Conservation (phyloP, 2,113 vertebrate species). For the Ptilorrhoa leucosticta region DNA sequence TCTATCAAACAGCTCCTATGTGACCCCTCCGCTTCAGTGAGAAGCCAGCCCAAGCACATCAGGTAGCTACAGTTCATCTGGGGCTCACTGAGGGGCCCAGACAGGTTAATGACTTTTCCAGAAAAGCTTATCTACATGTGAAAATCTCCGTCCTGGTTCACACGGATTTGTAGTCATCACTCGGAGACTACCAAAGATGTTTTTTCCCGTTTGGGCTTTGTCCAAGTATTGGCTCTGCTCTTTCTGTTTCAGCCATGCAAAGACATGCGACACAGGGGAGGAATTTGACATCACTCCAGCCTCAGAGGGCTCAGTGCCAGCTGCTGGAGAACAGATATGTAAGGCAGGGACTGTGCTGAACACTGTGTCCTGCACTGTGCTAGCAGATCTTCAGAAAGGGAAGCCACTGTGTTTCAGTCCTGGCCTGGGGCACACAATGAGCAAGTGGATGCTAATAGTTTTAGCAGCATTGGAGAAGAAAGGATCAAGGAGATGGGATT, state of each 20-base stretch:
- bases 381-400: background rate
- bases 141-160: conserved; percentile 42
- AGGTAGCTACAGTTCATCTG: rapidly evolving
- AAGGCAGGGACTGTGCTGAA: background rate
- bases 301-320: conserved; percentile 1
- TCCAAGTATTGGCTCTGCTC: background rate
- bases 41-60: background rate
- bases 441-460: background rate
- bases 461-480: background rate
- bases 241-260: background rate
- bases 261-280: background rate
- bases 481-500: background rate
- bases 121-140: conserved; percentile 47
- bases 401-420: background rate
- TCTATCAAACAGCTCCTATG: background rate
- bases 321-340: background rate
- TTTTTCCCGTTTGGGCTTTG: conserved; percentile 43
- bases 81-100: background rate
- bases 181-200: background rate
- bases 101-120: conserved; percentile 21
- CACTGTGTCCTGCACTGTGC: background rate
- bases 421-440: background rate
- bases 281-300: background rate
- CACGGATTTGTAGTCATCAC: background rate
- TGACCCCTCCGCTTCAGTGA: background rate